These are phyloP conservation scores for Clunio marinus DNA, from an alignment of 2,888 invertebrate species.

Conservation along the genomic window DNA sequence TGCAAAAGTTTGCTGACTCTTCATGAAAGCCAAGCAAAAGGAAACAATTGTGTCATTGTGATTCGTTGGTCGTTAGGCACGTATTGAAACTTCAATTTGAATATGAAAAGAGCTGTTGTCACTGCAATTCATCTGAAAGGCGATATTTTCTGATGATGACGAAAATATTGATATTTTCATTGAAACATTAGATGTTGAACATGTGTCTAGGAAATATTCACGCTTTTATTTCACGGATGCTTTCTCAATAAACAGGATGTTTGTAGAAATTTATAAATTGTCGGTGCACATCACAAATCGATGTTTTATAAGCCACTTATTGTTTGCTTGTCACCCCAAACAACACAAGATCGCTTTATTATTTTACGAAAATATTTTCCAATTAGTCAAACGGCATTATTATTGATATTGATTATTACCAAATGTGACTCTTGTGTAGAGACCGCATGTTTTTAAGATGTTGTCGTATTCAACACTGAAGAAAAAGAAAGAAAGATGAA, in stretches of 20 bases:
- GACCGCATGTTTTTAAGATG: conserved; percentile 23
- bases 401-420: conserved; percentile 37
- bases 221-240: neutral
- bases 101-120: neutral
- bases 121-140: neutral
- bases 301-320: conserved; percentile 14
- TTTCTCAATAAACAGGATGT: neutral
- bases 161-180: neutral
- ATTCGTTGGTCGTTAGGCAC: conserved; percentile 23
- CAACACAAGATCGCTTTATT: no score
- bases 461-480: conserved; percentile 20
- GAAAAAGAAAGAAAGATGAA: neutral
- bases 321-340: neutral
- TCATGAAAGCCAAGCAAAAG: neutral
- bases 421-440: conserved; percentile 16
- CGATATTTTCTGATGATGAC: neutral
- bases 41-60: neutral
- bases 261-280: neutral
- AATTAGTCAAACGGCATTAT: conserved; percentile 35
- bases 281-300: neutral
- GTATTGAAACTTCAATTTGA: neutral
- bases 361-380: conserved; percentile 24
- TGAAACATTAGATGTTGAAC: neutral
- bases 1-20: conserved; percentile 17
- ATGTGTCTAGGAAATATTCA: neutral